Base-by-base conservation (phyloP, 2,797 vertebrate genomes). In the Sebastes flavidus region DNA sequence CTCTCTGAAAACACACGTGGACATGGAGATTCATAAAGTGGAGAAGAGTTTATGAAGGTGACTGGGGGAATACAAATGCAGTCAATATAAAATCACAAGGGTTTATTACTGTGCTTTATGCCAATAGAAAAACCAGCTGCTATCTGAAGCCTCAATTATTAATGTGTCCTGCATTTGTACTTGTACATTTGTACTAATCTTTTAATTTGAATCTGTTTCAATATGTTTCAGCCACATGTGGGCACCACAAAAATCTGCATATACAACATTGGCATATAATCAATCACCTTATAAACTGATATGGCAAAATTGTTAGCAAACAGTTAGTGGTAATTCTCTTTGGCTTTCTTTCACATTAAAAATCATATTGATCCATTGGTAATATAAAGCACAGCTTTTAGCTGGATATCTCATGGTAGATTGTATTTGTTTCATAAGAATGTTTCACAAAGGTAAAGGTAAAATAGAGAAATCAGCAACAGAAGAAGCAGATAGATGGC, bases 1-100 rank as follows among this genome's bases (percentile, higher is more conserved):
- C 97, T 92, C 96, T 98, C 98, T 99, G 89, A 70, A 83, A 88
- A 83, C 46, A 86, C 46, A 81, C 2, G 4, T 10, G 0, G 8
- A 69, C 18, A 75, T 8, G 18, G 14, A 38, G 11, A 46, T 2
- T 65, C 16, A 67, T 3, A 25, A 78, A 56, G 4, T 32, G 58
- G 20, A 34, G 60, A n/a, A 62, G 30, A 46, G 42, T 46, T 46
- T 46, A 46, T 46, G 42, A 46, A 61, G 59, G 30, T 29, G 27
- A 1, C 16, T 29, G 5, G 8, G 24, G 29, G 22, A 59, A 58
- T 22, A 25, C n/a, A 55, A n/a, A 42, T 18, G 20, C 13, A 24
- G 14, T 20, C 1, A 22, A 13, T 54, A 18, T 24, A 20, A 25
- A 25, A 58, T 54, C 34, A 11, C 27, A 29, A 63, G 32, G 18